phyloP scores from a whole-genome alignment of 2,113 vertebrate genomes.

The Saguinus midas region DNA sequence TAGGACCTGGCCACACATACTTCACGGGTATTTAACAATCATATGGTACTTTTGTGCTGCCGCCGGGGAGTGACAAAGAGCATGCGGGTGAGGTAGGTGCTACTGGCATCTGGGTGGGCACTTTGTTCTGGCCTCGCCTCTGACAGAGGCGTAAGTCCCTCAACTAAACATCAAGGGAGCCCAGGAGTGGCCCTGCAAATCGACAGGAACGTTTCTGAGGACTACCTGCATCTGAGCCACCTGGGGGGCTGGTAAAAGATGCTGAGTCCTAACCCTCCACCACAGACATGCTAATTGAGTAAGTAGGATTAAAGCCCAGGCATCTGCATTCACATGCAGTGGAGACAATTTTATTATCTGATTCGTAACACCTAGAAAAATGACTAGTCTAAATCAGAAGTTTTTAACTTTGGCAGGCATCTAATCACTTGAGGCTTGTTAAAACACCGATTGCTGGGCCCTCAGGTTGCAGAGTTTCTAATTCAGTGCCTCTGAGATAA shows the following conservation, averaged over 20 bases:
- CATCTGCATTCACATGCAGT: background rate
- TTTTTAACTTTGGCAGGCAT: background rate
- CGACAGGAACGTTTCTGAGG: background rate
- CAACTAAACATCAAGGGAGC: background rate
- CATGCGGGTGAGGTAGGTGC: conserved; percentile 91
- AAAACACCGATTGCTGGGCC: background rate
- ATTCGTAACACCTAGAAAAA: background rate
- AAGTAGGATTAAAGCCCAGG: background rate
- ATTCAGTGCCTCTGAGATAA: background rate
- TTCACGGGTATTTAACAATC: conserved; percentile 32
- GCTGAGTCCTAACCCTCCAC: background rate
- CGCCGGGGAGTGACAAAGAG: conserved; percentile 92
- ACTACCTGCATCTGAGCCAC: too few species aligned
- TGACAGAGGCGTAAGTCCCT: background rate
- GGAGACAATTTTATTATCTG: background rate
- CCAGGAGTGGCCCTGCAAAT: background rate
- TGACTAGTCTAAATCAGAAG: background rate
- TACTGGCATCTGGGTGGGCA: conserved; percentile 95
- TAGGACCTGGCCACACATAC: conserved; percentile 33
- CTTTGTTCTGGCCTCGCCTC: conserved; percentile 78
- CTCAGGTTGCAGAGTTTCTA: background rate
- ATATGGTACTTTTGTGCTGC: conserved; percentile 84
- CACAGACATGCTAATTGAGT: background rate
- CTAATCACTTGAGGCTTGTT: background rate
- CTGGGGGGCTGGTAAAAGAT: background rate